A percentile compares a stretch with the other conserved stretches of the same genome.
phyloP scores from a whole-genome alignment of 2,113 vertebrate genomes.

The Petroica traversi region DNA sequence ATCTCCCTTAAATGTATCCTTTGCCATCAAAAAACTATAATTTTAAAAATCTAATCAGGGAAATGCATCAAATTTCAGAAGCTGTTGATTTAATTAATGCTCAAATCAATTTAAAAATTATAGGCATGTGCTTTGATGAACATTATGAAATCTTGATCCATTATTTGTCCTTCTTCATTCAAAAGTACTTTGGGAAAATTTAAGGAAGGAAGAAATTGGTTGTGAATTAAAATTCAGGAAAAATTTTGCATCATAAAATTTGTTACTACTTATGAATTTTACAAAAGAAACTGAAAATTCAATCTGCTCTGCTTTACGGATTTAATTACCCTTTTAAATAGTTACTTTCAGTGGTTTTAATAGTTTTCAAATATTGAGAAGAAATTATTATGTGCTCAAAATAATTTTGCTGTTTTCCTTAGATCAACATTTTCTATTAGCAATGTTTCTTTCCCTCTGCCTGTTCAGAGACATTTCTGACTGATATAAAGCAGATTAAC shows the following conservation, averaged over 20 bases:
- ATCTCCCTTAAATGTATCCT: not conserved
- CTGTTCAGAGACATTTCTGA: not conserved
- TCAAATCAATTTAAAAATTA: not conserved
- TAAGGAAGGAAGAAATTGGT: not conserved
- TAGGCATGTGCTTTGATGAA: not conserved
- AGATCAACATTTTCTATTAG: not conserved
- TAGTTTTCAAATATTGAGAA: not conserved
- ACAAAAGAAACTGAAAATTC: not conserved
- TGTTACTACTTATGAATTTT: not conserved
- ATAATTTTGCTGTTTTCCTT: not conserved
- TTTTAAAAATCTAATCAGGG: not conserved
- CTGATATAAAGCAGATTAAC: not conserved
- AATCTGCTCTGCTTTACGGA: not conserved
- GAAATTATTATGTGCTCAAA: not conserved
- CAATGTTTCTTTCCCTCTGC: not conserved
- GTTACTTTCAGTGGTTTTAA: not conserved
- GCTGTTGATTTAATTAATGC: not conserved
- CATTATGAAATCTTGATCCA: not conserved
- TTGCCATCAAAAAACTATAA: not conserved
- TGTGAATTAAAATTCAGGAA: not conserved
- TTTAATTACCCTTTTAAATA: not conserved
- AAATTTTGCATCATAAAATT: not conserved
- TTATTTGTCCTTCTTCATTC: not conserved
- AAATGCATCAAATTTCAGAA: not conserved
- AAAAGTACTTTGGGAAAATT: not conserved